These are phyloP conservation scores for Platerodrilus igneus DNA, from an alignment of 2,888 invertebrate genomes.

Conservation along the genomic window DNA sequence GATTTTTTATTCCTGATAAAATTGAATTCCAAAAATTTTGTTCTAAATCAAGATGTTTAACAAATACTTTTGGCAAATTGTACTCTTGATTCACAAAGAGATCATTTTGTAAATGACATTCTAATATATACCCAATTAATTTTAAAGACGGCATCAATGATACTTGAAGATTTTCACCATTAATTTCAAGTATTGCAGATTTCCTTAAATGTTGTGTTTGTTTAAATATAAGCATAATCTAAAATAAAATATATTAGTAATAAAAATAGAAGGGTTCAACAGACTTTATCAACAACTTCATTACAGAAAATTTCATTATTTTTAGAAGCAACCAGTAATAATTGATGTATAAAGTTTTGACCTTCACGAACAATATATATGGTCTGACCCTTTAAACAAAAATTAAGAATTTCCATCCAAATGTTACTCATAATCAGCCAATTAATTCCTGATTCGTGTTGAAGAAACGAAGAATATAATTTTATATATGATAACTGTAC, in stretches of 20 bases:
- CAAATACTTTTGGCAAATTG: conserved; percentile 41
- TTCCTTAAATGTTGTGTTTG: conserved; percentile 40
- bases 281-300: conserved; percentile 18
- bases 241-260: conserved; percentile 2
- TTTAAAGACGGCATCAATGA: conserved; percentile 56
- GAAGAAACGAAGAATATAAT: conserved; percentile 56
- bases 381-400: conserved; percentile 63
- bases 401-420: conserved; percentile 62
- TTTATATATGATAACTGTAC: conserved; percentile 64
- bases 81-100: conserved; percentile 40
- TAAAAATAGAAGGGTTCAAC: not conserved
- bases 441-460: conserved; percentile 59
- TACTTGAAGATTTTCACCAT: conserved; percentile 52
- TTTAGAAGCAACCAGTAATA: conserved; percentile 55
- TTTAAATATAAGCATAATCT: conserved; percentile 20
- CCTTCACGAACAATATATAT: conserved; percentile 67
- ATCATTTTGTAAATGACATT: conserved; percentile 42
- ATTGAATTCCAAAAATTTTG: conserved; percentile 44
- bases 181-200: conserved; percentile 50
- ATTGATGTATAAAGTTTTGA: conserved; percentile 58
- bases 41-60: conserved; percentile 45
- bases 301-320: conserved; percentile 50
- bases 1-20: conserved; percentile 47
- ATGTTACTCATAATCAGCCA: conserved; percentile 60
- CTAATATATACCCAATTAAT: conserved; percentile 54